Evolutionary conservation across 2,888 invertebrate species (phyloP).

Genomic region (Gari tellinella): DNA sequence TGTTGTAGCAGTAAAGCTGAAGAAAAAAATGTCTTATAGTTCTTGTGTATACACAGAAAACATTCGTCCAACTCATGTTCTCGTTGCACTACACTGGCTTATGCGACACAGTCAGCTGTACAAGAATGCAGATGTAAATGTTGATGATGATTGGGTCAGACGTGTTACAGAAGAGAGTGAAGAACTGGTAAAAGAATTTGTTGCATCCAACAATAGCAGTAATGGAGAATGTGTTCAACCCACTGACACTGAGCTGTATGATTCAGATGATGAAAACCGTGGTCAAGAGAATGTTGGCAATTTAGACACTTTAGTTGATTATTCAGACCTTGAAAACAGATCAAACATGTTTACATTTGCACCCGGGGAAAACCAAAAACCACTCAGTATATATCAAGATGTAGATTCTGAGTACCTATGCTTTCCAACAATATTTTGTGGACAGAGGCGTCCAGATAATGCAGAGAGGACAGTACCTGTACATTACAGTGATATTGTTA

Average conservation of each 20-base stretch:
- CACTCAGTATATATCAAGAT: slow-evolving; percentile 41
- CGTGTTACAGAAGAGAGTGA: background rate
- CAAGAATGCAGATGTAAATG: slow-evolving; percentile 24
- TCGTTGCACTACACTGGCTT: slow-evolving; percentile 44
- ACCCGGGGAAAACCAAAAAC: slow-evolving; percentile 44
- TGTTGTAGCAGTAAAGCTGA: slow-evolving; percentile 50
- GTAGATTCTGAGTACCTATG: slow-evolving; percentile 18
- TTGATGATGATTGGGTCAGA: slow-evolving; percentile 32
- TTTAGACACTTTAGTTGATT: slow-evolving; percentile 3
- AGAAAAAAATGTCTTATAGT: slow-evolving; percentile 40
- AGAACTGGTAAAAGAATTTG: slow-evolving; percentile 2
- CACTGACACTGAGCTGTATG: background rate
- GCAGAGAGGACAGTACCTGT: slow-evolving; percentile 27
- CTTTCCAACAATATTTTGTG: slow-evolving; percentile 43
- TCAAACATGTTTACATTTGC: slow-evolving; percentile 36
- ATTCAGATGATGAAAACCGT: slow-evolving; percentile 1
- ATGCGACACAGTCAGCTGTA: slow-evolving; percentile 43
- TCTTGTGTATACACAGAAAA: slow-evolving; percentile 35
- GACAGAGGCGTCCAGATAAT: slow-evolving; percentile 22
- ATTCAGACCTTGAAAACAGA: slow-evolving; percentile 1
- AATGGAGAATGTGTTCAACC: background rate
- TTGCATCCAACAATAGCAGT: background rate
- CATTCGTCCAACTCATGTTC: slow-evolving; percentile 36
- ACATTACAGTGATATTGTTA: slow-evolving; percentile 49
- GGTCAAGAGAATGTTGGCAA: slow-evolving; percentile 3